Evolutionary conservation across 2,888 invertebrate genomes (phyloP).

Genomic region (Nomada lathburiana): DNA sequence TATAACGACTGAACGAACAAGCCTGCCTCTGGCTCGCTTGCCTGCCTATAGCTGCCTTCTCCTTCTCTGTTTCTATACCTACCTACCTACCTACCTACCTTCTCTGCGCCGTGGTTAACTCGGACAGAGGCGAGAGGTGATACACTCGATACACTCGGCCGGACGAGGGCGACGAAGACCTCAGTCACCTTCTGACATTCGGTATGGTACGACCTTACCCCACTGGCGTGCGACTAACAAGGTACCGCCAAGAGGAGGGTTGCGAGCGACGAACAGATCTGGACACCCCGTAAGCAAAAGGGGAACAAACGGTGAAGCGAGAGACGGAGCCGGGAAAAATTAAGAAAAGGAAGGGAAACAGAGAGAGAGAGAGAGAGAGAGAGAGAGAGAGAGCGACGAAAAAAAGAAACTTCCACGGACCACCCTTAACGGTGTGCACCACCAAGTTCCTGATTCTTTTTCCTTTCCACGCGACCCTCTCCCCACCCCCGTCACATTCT

Average conservation of each 20-base stretch:
- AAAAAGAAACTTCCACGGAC: constrained; percentile 26
- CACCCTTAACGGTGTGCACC: constrained; percentile 63
- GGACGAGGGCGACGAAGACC: constrained; percentile 70
- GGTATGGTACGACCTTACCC: constrained; percentile 74
- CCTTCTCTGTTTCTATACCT: constrained; percentile 68
- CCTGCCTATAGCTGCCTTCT: constrained; percentile 72
- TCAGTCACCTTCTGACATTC: constrained; percentile 83
- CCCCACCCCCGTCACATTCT: constrained; percentile 72
- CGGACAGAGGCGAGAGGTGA: constrained; percentile 78
- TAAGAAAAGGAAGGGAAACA: constrained; percentile 37
- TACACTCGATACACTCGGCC: constrained; percentile 72
- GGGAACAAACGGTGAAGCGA: constrained; percentile 40
- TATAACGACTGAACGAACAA: constrained; percentile 75
- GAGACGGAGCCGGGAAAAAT: constrained; percentile 23
- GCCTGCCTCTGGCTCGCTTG: constrained; percentile 70
- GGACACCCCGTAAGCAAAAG: background rate
- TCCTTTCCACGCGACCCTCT: constrained; percentile 66
- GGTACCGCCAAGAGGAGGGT: constrained; percentile 38
- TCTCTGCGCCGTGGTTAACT: constrained; percentile 73
- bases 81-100: constrained; percentile 73
- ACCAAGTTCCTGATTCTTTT: constrained; percentile 45
- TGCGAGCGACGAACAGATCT: constrained; percentile 12
- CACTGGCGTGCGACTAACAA: constrained; percentile 56
- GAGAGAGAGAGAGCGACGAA: background rate
- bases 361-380: constrained; percentile 13